Evolutionary conservation across 2,113 vertebrate species (phyloP), one percentile per base, ranked within the genome.

Genomic region (Notothenia rossii): DNA sequence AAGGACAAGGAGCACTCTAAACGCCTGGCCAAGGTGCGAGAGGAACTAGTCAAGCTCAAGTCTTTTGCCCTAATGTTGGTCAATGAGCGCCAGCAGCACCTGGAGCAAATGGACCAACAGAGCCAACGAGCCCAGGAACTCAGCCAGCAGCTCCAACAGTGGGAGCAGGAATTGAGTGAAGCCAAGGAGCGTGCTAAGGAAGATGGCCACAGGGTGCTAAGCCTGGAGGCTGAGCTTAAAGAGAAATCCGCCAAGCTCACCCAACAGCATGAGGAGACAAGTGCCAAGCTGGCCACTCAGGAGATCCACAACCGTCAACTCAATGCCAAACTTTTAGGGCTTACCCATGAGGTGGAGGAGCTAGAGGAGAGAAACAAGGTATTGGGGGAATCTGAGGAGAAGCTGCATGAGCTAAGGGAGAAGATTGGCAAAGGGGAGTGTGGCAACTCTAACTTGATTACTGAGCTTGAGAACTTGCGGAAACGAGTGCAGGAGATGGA

Each of bases 41-140:
- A 97, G 76, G 98, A 99, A 87, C 94, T 99, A 70, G 96, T 98
- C 33, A 99, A 99, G 65, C 94, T 99, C 43, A 99, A 99, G 86
- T 98, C 98, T 18, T 99, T 99, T 91, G 96, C 98, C 79, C 95
- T 99, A 86, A 98, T 99, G 97, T 94, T 99, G 91, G 98, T 99
- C 83, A 98, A 98, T 93, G 98, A 99, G 85, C 96, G 97, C 65
- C 97, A 99, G 93, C 96, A 98, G 92, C 97, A 99, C 88, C 95
- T 99, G 69, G 97, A 99, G 74, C 97, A 99, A 84, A 97, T 99
- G 75, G 97, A 96, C 85, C 96, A 98, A 86, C 97, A 99, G 86
- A 96, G 92, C 73, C 96, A 97, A 86, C 96, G 95, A 83, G 95
- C 97, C 72, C 96, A 98, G 90, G 97, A 98, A 40, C 96, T 99